A percentile compares a stretch with the other conserved stretches of the same genome.
Conservation (phyloP, 2,888 invertebrate species). For the Oxystoma pomonae region DNA sequence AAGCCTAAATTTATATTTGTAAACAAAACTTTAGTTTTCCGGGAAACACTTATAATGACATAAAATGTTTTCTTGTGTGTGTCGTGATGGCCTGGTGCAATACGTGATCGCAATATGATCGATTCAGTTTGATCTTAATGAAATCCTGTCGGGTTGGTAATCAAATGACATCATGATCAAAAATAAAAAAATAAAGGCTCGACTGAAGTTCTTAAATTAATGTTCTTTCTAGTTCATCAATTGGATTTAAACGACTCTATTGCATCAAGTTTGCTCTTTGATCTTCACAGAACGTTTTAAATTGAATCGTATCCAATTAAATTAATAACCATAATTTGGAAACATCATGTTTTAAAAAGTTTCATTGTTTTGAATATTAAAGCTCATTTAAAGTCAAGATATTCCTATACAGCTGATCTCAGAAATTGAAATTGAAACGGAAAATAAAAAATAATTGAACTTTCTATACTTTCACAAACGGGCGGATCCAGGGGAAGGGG, state of each 20-base stretch:
- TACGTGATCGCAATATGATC: background rate
- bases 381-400: too few relatives aligned
- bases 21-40: too few relatives aligned
- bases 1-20: too few relatives aligned
- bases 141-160: background rate
- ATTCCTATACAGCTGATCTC: too few relatives aligned
- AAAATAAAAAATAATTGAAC: too few relatives aligned
- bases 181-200: background rate
- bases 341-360: background rate
- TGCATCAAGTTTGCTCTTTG: background rate
- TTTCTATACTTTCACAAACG: too few relatives aligned
- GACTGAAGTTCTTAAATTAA: background rate
- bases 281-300: background rate
- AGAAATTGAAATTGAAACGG: too few relatives aligned
- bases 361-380: too few relatives aligned
- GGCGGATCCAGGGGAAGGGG: too few relatives aligned
- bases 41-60: too few relatives aligned
- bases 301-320: background rate
- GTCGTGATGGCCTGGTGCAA: background rate
- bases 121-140: background rate
- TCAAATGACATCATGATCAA: background rate
- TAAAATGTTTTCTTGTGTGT: too few relatives aligned
- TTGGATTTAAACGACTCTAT: background rate
- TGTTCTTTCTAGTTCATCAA: background rate
- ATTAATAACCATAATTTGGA: background rate